Percentiles rank a stretch among this genome's conserved stretches.
These are phyloP conservation scores for Thymelicus lineola DNA, from an alignment of 2,888 invertebrate species.

Conservation along the genomic window DNA sequence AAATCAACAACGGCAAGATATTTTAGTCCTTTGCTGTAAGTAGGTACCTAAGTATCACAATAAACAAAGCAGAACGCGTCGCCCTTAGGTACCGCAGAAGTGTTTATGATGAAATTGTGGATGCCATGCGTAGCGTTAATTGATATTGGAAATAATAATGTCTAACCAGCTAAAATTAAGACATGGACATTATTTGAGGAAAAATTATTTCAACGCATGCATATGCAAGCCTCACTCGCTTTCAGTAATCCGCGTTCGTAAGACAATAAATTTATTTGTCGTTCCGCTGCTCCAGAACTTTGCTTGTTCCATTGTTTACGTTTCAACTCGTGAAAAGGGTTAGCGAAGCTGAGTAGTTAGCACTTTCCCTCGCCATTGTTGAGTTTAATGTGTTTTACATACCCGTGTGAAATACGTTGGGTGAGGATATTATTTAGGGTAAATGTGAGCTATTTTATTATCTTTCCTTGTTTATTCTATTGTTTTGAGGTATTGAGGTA, in stretches of 20 bases:
- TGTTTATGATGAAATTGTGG: too few species aligned
- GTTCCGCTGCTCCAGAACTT: conserved; percentile 47
- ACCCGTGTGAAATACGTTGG: conserved; percentile 4
- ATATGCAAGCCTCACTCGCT: conserved; percentile 36
- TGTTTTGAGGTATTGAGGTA: too few species aligned
- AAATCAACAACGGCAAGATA: too few species aligned
- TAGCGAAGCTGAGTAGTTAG: conserved; percentile 42
- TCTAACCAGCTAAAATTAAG: too few species aligned
- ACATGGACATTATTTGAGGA: too few species aligned
- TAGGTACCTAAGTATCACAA: too few species aligned
- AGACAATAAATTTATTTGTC: conserved; percentile 50
- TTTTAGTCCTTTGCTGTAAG: too few species aligned
- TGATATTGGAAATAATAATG: too few species aligned
- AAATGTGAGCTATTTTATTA: not conserved
- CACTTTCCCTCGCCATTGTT: conserved; percentile 35
- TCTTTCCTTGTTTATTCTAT: not conserved
- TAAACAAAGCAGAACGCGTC: too few species aligned
- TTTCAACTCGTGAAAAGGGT: conserved; percentile 47
- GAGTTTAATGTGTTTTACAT: conserved; percentile 35
- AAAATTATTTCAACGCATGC: too few species aligned
- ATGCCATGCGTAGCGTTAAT: too few species aligned
- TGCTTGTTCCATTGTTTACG: conserved; percentile 46
- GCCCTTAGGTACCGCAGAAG: too few species aligned
- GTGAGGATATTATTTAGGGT: conserved; percentile 1
- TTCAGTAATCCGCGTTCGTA: conserved; percentile 43